phyloP scores from a whole-genome alignment of 2,797 vertebrate species.

The Hippoglossus hippoglossus region DNA sequence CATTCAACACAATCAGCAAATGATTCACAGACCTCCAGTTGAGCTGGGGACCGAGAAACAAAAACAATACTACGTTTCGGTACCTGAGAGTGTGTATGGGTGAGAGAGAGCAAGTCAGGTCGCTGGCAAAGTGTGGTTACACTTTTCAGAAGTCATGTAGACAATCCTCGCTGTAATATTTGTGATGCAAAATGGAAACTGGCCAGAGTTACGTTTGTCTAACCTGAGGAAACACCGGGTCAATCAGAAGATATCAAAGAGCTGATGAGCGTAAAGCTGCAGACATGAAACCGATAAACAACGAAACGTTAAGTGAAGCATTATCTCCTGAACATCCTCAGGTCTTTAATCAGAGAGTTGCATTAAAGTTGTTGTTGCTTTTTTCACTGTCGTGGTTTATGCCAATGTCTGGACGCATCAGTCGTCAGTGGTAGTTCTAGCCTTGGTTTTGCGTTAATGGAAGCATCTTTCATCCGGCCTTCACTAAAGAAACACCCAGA shows the following conservation, averaged over 20 bases:
- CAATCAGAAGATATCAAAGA: no score
- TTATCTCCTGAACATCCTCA: no score
- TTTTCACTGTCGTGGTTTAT: no score
- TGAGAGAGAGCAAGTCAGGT: neutral
- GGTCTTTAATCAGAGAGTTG: no score
- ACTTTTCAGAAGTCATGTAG: neutral
- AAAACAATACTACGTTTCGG: neutral
- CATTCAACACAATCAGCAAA: slow-evolving; percentile 44
- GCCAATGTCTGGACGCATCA: slow-evolving; percentile 22
- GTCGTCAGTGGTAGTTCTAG: neutral
- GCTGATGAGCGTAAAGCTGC: no score
- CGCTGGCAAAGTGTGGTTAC: neutral
- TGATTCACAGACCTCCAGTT: slow-evolving; percentile 43
- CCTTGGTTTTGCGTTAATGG: slow-evolving; percentile 11
- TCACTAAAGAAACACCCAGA: slow-evolving; percentile 19
- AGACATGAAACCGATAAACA: no score
- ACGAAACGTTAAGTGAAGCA: no score
- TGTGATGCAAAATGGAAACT: no score
- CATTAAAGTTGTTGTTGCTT: neutral
- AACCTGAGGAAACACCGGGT: neutral
- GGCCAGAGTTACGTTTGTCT: no score
- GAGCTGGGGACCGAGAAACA: neutral
- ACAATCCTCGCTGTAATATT: no score
- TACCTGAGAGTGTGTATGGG: neutral
- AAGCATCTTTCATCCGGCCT: slow-evolving; percentile 22